phyloP scores from a whole-genome alignment of 1,140 invertebrate genomes.

The Drosophila micromelanica region DNA sequence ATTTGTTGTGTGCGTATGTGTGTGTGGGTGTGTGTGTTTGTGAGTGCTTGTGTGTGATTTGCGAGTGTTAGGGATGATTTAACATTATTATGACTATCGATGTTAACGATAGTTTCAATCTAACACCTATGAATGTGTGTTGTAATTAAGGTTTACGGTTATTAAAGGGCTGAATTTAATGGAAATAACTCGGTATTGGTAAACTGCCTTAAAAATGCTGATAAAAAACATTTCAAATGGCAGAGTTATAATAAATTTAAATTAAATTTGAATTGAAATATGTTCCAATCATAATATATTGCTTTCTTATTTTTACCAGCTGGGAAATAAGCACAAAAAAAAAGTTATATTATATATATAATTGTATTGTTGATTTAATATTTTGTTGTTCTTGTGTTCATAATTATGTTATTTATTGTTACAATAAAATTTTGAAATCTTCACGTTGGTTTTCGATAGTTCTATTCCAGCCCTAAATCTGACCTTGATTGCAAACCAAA shows the following conservation, averaged over 20 bases:
- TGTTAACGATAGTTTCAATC: conserved; percentile 16
- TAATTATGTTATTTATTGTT: background rate
- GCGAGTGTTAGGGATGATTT: conserved; percentile 10
- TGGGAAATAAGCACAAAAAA: too few relatives aligned
- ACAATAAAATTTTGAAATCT: too few relatives aligned
- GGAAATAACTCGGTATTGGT: too few relatives aligned
- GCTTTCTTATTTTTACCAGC: too few relatives aligned
- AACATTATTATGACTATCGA: background rate
- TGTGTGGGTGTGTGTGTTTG: too few relatives aligned
- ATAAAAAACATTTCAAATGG: background rate
- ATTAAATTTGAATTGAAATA: too few relatives aligned
- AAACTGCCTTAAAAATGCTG: too few relatives aligned
- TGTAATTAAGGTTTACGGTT: conserved; percentile 1
- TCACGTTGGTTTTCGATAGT: too few relatives aligned
- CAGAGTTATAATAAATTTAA: too few relatives aligned
- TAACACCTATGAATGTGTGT: background rate
- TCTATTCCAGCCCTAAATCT: background rate
- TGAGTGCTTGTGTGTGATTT: conserved; percentile 17
- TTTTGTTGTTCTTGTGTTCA: background rate
- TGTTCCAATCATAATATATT: too few relatives aligned
- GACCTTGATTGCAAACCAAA: conserved; percentile 8
- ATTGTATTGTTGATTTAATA: too few relatives aligned
- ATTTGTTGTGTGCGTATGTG: conserved; percentile 26
- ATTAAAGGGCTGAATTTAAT: background rate
- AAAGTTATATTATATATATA: too few relatives aligned